Base-by-base conservation (phyloP, 2,113 vertebrate genomes). In the Melanostigma gelatinosum region DNA sequence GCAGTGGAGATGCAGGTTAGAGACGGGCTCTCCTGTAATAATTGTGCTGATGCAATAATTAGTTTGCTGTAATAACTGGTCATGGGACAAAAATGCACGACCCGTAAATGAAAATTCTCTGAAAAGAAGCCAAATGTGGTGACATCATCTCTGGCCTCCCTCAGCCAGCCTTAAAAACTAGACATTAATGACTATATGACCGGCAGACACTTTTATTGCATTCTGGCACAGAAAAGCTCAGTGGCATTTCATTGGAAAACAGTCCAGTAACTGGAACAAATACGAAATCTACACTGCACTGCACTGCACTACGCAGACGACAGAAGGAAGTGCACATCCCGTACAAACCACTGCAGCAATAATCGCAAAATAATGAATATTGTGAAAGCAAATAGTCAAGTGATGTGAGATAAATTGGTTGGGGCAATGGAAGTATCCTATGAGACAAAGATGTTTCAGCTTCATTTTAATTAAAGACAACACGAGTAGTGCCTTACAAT, bases 131-230 rank as follows among this genome's bases (percentile, higher is more conserved):
- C 85, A 79, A 50, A 61, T 62, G 27, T 69, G 44, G 62, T 80
- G 70, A 80, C 68, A 77, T 77, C 3, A 67, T 46, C 42, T 9
- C 29, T 63, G 34, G 68, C 74, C 24, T 68, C 54, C 29, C 36
- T 63, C 8, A 29, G 64, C 42, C 69, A 57, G 54, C 54, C 75
- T 68, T 34, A 68, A 79, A 79, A 34, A 79, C 82, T 44, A 60
- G 58, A 60, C 29, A 34, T 16, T 16, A 60, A 34, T 34, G 58
- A 60, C 29, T 64, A 42, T 76, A 72, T 20, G 74, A 63, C 54
- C 71, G 63, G 68, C 13, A 76, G 80, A 79, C 70, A 68, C 42
- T 46, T 89, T 87, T 83, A 83, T 83, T 82, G 65, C 61, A 68
- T 75, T 62, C 12, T 67, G 50, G 61, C 65, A 8, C 74, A 65